Evolutionary conservation across 2,888 invertebrate species (phyloP).

Genomic region (Trachelus troglodyta): DNA sequence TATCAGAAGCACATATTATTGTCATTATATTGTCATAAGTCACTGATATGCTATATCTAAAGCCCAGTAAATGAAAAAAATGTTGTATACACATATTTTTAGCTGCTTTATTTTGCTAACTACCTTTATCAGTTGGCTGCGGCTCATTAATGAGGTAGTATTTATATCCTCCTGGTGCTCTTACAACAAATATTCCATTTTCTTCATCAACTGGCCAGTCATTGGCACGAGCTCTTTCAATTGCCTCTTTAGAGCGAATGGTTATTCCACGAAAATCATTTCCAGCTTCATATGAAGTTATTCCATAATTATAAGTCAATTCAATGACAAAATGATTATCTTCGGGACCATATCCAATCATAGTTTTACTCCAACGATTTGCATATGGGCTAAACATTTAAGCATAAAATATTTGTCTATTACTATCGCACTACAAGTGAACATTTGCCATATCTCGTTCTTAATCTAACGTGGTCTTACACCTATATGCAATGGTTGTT

Average conservation of each 20-base stretch:
- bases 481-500: background rate
- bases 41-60: background rate
- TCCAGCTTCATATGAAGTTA: conserved; percentile 86
- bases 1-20: conserved; percentile 40
- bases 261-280: conserved; percentile 93
- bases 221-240: conserved; percentile 77
- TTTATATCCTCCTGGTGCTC: conserved; percentile 93
- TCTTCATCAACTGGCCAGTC: conserved; percentile 81
- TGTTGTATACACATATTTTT: background rate
- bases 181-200: conserved; percentile 73
- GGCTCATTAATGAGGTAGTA: conserved; percentile 83
- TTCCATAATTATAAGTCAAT: conserved; percentile 96
- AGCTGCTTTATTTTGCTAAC: background rate
- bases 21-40: background rate
- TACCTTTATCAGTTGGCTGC: conserved; percentile 76
- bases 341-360: conserved; percentile 98
- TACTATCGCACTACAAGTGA: background rate
- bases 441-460: background rate
- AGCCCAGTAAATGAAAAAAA: conserved; percentile 11
- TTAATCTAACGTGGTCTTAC: background rate
- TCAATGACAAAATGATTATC: conserved; percentile 95
- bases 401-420: background rate
- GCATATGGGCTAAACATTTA: conserved; percentile 85
- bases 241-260: conserved; percentile 80
- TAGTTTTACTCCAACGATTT: conserved; percentile 98